These are phyloP conservation scores for Hormaphis cornu DNA, from an alignment of 1,140 invertebrate species.

Conservation along the genomic window DNA sequence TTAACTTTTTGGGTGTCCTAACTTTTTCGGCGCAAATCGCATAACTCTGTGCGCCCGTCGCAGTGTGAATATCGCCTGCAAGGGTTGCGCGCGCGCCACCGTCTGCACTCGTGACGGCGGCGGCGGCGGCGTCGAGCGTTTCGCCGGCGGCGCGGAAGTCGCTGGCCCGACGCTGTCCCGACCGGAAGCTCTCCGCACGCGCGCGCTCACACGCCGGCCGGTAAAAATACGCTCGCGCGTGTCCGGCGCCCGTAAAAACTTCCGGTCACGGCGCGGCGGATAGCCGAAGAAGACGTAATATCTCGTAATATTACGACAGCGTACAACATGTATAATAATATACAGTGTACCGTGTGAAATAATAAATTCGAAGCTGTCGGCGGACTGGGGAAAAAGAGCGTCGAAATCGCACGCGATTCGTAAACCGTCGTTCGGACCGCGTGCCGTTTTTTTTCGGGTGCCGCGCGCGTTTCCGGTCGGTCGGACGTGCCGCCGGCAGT, in stretches of 20 bases:
- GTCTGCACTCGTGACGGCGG: neutral
- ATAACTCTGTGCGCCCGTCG: neutral
- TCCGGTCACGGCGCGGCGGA: neutral
- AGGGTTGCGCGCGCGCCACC: constrained; percentile 27
- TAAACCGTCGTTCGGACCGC: too few species aligned
- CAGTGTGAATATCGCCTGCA: neutral
- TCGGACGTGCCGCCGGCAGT: neutral
- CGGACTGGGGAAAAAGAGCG: too few species aligned
- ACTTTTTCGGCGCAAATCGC: too few species aligned
- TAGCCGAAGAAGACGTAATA: neutral
- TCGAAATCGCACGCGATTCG: too few species aligned
- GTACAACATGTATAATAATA: too few species aligned
- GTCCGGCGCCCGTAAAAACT: neutral
- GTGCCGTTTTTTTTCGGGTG: neutral
- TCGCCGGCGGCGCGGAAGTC: constrained; percentile 26
- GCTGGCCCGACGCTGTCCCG: constrained; percentile 25
- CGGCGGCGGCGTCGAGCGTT: neutral
- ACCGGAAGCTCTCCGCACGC: constrained; percentile 16
- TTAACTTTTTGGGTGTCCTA: too few species aligned
- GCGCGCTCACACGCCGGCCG: neutral
- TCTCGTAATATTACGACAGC: too few species aligned
- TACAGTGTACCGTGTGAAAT: too few species aligned
- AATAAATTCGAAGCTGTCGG: too few species aligned
- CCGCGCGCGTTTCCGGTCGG: neutral
- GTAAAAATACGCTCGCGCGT: neutral